Conservation (phyloP, 30 jellyfish, hydroid and myxozoan species). For the Aurelia coerulea region DNA sequence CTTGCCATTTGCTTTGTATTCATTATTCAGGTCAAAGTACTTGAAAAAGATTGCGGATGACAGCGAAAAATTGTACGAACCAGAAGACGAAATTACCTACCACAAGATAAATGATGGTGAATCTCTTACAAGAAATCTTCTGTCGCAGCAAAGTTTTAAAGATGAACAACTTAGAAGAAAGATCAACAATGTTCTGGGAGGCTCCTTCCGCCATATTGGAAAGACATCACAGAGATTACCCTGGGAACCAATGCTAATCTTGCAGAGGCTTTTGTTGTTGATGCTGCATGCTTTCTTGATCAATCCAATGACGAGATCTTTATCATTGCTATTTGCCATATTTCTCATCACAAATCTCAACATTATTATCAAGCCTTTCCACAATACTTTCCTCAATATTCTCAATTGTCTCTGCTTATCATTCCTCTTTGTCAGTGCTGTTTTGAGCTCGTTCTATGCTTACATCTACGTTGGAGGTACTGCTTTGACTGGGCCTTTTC, state of each 20-base stretch:
- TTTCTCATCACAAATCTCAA: background rate
- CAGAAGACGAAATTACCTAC: too few species aligned
- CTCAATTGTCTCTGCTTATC: background rate
- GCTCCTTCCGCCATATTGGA: background rate
- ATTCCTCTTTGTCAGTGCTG: background rate
- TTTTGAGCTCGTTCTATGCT: background rate
- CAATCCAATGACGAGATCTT: slow-evolving; percentile 1
- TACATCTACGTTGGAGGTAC: background rate
- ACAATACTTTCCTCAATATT: background rate
- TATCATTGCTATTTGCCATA: background rate
- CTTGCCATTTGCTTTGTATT: slow-evolving; percentile 5
- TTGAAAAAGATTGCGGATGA: too few species aligned
- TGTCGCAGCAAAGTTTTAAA: too few species aligned
- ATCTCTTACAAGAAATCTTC: too few species aligned
- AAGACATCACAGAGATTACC: background rate
- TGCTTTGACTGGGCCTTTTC: slow-evolving; percentile 2
- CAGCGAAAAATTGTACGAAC: too few species aligned
- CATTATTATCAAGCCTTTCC: background rate
- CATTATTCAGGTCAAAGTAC: background rate
- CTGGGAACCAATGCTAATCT: background rate
- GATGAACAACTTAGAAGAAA: too few species aligned
- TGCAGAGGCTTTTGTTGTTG: background rate
- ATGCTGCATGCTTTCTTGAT: background rate
- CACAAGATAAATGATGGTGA: too few species aligned
- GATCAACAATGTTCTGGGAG: background rate